phyloP scores from a whole-genome alignment of 2,113 vertebrate species.

The Mesembrinibis cayennensis region DNA sequence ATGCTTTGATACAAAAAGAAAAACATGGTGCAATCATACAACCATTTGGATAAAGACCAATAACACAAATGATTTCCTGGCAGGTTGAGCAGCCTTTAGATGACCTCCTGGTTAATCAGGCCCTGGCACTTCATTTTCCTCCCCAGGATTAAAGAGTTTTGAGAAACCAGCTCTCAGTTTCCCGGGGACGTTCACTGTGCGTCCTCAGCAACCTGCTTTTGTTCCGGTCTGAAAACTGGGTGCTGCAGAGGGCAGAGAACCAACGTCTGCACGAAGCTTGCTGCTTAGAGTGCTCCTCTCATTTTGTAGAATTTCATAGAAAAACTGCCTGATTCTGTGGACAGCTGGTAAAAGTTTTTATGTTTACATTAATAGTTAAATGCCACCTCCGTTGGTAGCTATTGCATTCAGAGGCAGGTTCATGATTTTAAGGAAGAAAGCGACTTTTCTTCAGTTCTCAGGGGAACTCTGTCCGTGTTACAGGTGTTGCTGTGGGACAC shows the following conservation, averaged over 20 bases:
- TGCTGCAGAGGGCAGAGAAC: not conserved
- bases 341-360: not conserved
- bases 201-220: not conserved
- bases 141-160: not conserved
- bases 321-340: not conserved
- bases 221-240: not conserved
- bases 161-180: not conserved
- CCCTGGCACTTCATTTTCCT: not conserved
- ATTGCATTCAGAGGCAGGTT: not conserved
- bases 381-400: not conserved
- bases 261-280: not conserved
- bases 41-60: not conserved
- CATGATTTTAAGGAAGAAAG: not conserved
- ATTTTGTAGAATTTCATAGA: not conserved
- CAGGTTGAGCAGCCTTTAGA: not conserved
- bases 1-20: not conserved
- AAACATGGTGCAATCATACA: not conserved
- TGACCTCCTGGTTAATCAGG: not conserved
- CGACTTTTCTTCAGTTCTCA: not conserved
- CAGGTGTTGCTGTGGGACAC: not conserved
- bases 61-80: not conserved
- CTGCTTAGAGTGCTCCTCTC: not conserved
- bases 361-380: not conserved
- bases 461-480: not conserved
- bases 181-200: not conserved